phyloP scores from a whole-genome alignment of 2,888 invertebrate genomes.

The Nowickia ferox region DNA sequence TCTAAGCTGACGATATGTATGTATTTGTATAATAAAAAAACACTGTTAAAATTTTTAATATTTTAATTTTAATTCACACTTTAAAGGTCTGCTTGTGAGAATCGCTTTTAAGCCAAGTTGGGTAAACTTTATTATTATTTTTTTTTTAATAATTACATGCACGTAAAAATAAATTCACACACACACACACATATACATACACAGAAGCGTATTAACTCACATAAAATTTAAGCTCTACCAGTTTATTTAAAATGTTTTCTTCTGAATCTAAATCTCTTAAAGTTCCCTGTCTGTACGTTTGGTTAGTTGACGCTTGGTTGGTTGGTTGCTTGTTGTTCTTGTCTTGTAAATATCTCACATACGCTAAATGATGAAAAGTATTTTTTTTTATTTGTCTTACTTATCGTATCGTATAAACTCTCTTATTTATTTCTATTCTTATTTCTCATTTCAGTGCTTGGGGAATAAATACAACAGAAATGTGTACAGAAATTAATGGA shows the following conservation, averaged over 20 bases:
- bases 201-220: conserved; percentile 1
- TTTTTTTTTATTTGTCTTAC: conserved; percentile 21
- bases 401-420: conserved; percentile 22
- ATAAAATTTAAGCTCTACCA: conserved; percentile 51
- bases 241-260: conserved; percentile 46
- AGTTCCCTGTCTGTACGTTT: conserved; percentile 44
- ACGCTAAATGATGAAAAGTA: conserved; percentile 43
- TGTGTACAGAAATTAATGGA: conserved; percentile 45
- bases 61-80: conserved; percentile 26
- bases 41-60: not conserved
- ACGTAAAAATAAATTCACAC: conserved; percentile 42
- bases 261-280: conserved; percentile 50
- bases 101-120: conserved; percentile 47
- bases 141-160: conserved; percentile 63
- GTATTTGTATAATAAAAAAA: too few relatives aligned
- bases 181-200: conserved; percentile 9
- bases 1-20: too few relatives aligned
- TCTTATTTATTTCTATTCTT: conserved; percentile 51
- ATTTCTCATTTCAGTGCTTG: conserved; percentile 65
- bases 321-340: conserved; percentile 25
- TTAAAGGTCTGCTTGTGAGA: conserved; percentile 46
- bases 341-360: conserved; percentile 49
- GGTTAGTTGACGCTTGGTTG: conserved; percentile 27
- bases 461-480: conserved; percentile 33
- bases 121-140: conserved; percentile 16